phyloP scores from a whole-genome alignment of 1,140 invertebrate genomes.

The Aphis craccivora region DNA sequence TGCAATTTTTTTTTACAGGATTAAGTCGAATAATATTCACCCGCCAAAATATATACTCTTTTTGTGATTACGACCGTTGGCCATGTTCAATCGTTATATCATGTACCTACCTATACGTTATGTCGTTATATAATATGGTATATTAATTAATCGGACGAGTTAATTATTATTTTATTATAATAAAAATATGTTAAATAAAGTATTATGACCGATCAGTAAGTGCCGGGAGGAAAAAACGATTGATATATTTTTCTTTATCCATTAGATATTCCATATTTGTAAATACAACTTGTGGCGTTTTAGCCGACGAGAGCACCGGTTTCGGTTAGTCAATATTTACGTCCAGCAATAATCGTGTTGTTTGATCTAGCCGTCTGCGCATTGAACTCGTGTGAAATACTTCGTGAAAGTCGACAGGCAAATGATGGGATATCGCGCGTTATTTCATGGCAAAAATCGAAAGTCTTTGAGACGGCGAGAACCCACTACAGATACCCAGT shows the following conservation, averaged over 20 bases:
- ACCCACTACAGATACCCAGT: not conserved
- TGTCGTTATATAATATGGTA: not conserved
- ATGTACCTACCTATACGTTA: not conserved
- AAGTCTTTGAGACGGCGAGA: not conserved
- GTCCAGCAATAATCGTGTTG: not conserved
- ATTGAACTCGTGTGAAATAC: slow-evolving; percentile 8
- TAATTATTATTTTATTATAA: too few relatives aligned
- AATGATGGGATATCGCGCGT: not conserved
- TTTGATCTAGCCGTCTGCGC: not conserved
- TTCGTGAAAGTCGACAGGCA: not conserved
- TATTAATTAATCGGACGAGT: not conserved
- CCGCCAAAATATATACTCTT: not conserved
- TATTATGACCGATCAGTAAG: not conserved
- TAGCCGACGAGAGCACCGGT: not conserved
- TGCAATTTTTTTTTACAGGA: not conserved
- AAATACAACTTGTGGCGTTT: slow-evolving; percentile 7
- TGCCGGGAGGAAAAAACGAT: slow-evolving; percentile 6
- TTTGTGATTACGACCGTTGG: not conserved
- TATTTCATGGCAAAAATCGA: not conserved
- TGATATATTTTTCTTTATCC: slow-evolving; percentile 1
- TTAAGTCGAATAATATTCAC: not conserved
- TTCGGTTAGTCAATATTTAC: slow-evolving; percentile 4
- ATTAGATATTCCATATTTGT: slow-evolving; percentile 4
- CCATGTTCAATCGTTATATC: too few relatives aligned
- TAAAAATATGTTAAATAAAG: not conserved